Evolutionary conservation across 1,140 invertebrate genomes (phyloP).

Genomic region (Pissodes strobi): DNA sequence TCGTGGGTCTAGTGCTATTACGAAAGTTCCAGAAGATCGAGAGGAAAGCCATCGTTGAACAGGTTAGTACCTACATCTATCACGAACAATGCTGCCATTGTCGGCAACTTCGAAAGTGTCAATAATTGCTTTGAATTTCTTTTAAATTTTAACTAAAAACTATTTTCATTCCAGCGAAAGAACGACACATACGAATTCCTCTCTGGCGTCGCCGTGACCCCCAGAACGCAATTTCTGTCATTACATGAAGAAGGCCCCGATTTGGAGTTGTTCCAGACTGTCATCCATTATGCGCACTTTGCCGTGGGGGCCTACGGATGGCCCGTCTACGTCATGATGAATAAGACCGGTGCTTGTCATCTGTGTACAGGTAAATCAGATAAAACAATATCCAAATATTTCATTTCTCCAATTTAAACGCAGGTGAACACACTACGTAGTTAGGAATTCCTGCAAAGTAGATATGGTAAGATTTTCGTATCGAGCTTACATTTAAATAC

Average conservation of each 20-base stretch:
- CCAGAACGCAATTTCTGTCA: slow-evolving; percentile 81
- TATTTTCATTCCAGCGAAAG: slow-evolving; percentile 64
- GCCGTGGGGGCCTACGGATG: slow-evolving; percentile 89
- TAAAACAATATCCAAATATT: slow-evolving; percentile 62
- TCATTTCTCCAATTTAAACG: too few species aligned
- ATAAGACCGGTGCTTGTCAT: slow-evolving; percentile 70
- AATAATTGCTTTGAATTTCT: too few species aligned
- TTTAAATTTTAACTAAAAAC: too few species aligned
- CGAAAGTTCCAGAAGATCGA: slow-evolving; percentile 83
- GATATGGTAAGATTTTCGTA: too few species aligned
- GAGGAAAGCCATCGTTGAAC: slow-evolving; percentile 75
- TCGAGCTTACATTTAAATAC: too few species aligned
- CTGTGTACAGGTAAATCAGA: slow-evolving; percentile 73
- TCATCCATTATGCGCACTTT: slow-evolving; percentile 87
- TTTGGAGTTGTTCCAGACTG: slow-evolving; percentile 73
- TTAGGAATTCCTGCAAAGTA: too few species aligned
- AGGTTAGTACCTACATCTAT: slow-evolving; percentile 60
- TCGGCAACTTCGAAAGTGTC: too few species aligned
- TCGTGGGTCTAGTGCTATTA: slow-evolving; percentile 82
- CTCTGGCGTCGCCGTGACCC: slow-evolving; percentile 84
- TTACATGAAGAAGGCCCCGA: slow-evolving; percentile 76
- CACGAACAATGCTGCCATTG: too few species aligned
- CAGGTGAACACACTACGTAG: too few species aligned
- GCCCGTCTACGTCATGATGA: slow-evolving; percentile 82
- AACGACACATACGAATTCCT: slow-evolving; percentile 91